A percentile compares a stretch with the other conserved stretches of the same genome.
Conservation (phyloP, 2,888 invertebrate species). For the Toxonevra muliebris region DNA sequence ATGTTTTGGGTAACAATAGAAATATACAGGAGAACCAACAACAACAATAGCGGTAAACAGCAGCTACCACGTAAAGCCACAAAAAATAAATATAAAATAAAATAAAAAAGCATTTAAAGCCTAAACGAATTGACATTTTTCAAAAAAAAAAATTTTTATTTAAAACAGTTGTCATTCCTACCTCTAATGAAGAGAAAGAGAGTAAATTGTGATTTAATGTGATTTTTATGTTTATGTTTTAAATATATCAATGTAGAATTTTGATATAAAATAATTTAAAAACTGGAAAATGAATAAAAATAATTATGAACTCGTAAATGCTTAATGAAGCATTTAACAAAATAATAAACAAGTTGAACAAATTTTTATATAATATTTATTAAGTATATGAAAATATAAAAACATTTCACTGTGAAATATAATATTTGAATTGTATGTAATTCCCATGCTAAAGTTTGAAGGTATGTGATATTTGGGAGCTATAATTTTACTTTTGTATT, state of each 20-base stretch:
- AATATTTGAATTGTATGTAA: too few relatives aligned
- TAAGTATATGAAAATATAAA: too few relatives aligned
- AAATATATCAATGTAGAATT: not conserved
- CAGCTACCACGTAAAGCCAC: too few relatives aligned
- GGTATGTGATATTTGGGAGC: too few relatives aligned
- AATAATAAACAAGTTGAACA: not conserved
- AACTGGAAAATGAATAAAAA: constrained; percentile 13
- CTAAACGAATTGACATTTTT: too few relatives aligned
- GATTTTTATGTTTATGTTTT: constrained; percentile 5
- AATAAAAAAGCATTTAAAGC: not conserved
- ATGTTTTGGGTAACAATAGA: not conserved
- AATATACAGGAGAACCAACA: not conserved
- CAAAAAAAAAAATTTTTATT: too few relatives aligned
- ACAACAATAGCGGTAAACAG: constrained; percentile 1
- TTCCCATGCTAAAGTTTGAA: too few relatives aligned
- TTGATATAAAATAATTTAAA: not conserved
- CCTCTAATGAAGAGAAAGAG: too few relatives aligned
- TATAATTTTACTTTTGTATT: too few relatives aligned
- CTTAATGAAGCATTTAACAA: constrained; percentile 7
- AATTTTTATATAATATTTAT: not conserved
- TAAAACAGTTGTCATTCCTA: too few relatives aligned
- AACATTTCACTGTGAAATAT: too few relatives aligned
- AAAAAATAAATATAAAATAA: not conserved
- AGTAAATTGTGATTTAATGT: constrained; percentile 10
- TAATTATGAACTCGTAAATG: constrained; percentile 17